phyloP scores from a whole-genome alignment of 2,797 vertebrate species.

The Centropyge bicolor region DNA sequence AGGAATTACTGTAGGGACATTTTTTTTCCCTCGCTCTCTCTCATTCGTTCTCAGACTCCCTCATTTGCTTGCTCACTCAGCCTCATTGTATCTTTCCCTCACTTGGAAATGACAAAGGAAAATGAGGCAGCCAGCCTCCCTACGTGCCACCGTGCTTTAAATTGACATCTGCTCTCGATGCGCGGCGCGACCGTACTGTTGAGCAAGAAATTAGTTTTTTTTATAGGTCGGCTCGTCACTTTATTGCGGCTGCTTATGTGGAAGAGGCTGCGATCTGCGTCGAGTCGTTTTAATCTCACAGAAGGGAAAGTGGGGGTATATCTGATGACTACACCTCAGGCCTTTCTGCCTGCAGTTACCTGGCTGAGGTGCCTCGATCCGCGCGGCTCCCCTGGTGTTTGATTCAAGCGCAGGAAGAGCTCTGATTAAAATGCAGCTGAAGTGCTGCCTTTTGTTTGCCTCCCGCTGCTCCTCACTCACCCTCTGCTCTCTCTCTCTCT shows the following conservation, averaged over 20 bases:
- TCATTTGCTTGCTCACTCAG: conserved; percentile 46
- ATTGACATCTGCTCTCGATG: conserved; percentile 73
- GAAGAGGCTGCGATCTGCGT: conserved; percentile 47
- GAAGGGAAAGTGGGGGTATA: conserved; percentile 46
- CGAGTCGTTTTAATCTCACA: conserved; percentile 66
- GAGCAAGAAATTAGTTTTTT: conserved; percentile 68
- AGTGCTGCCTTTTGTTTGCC: conserved; percentile 47
- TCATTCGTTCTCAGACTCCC: conserved; percentile 44
- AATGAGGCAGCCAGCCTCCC: conserved; percentile 58
- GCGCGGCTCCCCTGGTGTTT: conserved; percentile 54
- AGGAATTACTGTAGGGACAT: conserved; percentile 69
- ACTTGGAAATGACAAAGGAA: conserved; percentile 70
- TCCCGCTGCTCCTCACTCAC: conserved; percentile 33
- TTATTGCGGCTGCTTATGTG: conserved; percentile 69
- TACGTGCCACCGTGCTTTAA: conserved; percentile 52
- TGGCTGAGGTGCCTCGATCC: conserved; percentile 46
- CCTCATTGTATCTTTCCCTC: conserved; percentile 58
- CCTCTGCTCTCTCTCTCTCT: conserved; percentile 8
- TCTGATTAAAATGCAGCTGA: conserved; percentile 64
- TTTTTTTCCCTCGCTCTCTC: conserved; percentile 33
- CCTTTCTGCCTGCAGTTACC: conserved; percentile 54
- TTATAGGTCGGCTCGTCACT: conserved; percentile 67
- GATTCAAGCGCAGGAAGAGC: conserved; percentile 57
- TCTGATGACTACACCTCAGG: conserved; percentile 62
- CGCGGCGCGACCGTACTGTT: conserved; percentile 45